phyloP scores from a whole-genome alignment of 2,797 vertebrate genomes.

The Rhinichthys osculus region DNA sequence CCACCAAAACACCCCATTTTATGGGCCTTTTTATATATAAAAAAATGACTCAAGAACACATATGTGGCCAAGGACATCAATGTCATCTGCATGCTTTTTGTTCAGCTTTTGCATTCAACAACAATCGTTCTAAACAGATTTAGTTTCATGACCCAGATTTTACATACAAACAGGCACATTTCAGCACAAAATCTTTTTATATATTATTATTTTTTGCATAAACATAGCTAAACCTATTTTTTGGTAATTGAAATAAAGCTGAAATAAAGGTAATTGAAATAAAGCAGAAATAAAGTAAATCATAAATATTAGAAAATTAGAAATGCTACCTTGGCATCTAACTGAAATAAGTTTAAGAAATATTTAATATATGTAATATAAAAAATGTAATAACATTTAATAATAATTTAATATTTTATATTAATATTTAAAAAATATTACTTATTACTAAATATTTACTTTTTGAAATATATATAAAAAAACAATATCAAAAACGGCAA shows the following conservation, averaged over 20 bases:
- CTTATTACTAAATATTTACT: too few relatives aligned
- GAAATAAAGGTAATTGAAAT: neutral
- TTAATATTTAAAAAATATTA: too few relatives aligned
- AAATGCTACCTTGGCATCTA: neutral
- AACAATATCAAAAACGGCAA: neutral
- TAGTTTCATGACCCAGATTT: neutral
- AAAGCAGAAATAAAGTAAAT: neutral
- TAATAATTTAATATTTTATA: too few relatives aligned
- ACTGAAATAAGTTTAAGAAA: neutral
- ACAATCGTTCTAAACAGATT: neutral
- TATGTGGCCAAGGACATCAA: constrained; percentile 1
- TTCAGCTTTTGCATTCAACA: constrained; percentile 10
- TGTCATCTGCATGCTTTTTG: constrained; percentile 20
- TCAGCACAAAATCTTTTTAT: neutral
- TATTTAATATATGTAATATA: neutral
- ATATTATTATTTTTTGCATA: too few relatives aligned
- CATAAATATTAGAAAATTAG: neutral
- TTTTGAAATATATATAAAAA: neutral
- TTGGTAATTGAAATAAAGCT: neutral
- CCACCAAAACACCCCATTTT: constrained; percentile 30
- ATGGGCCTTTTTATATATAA: constrained; percentile 25
- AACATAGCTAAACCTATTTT: neutral
- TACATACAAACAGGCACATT: neutral
- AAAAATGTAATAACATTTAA: too few relatives aligned
- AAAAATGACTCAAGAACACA: constrained; percentile 15